These are phyloP conservation scores for Ahaetulla prasina DNA, from an alignment of 2,113 vertebrate species.

Conservation along the genomic window DNA sequence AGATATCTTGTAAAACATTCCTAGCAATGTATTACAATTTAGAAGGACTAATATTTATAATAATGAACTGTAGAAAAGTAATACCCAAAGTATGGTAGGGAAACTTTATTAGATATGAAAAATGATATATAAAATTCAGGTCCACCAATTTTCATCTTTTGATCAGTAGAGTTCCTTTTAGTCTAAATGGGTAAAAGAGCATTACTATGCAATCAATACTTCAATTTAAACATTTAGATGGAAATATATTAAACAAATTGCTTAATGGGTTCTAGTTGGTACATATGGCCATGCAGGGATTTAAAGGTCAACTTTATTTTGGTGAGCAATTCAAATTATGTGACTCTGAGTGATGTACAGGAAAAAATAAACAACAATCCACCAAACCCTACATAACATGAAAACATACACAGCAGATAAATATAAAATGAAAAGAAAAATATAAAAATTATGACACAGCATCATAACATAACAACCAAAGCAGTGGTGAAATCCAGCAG, in stretches of 20 bases:
- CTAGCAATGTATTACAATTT: background rate
- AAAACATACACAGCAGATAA: background rate
- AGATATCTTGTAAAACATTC: background rate
- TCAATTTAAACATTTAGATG: background rate
- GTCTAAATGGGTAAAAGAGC: background rate
- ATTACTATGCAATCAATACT: background rate
- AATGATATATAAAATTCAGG: background rate
- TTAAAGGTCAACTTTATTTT: background rate
- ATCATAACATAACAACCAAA: background rate
- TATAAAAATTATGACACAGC: background rate
- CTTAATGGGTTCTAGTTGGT: background rate
- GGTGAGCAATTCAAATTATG: background rate
- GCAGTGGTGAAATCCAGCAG: background rate
- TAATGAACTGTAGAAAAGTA: background rate
- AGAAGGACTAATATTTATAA: background rate
- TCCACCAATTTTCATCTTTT: background rate
- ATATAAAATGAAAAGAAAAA: background rate
- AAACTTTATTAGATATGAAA: background rate
- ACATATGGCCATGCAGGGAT: background rate
- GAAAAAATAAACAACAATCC: background rate
- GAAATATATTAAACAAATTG: background rate
- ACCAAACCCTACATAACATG: background rate
- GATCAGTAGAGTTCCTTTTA: background rate
- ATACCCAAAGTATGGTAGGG: background rate
- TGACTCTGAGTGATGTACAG: background rate